Conservation (phyloP, 92 coral and sea anemone species). For the Palythoa heliodiscus region DNA sequence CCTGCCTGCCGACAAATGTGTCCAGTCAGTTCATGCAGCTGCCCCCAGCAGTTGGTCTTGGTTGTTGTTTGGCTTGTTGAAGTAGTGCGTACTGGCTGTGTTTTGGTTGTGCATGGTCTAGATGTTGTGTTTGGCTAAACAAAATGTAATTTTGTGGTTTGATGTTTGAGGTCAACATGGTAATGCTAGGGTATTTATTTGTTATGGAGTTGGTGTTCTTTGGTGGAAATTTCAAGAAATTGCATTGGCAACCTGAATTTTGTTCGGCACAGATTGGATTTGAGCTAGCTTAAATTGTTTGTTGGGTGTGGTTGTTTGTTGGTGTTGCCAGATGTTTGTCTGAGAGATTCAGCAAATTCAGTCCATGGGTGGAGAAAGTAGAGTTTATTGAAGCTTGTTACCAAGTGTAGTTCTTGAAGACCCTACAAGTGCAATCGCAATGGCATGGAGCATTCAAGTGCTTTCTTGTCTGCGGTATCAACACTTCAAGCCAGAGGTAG, state of each 20-base stretch:
- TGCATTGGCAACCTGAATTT: background rate
- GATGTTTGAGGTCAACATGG: background rate
- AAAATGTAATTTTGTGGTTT: too few species aligned
- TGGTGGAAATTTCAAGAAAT: background rate
- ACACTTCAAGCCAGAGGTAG: conserved; percentile 24
- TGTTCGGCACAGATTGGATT: conserved; percentile 3
- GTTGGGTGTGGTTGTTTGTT: background rate
- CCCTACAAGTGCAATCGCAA: conserved; percentile 5
- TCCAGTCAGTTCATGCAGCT: conserved; percentile 38
- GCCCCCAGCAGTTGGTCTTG: conserved; percentile 21
- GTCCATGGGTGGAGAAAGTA: background rate
- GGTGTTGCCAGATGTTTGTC: background rate
- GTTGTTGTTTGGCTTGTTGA: conserved; percentile 40
- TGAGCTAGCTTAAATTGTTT: background rate
- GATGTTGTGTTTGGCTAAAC: background rate
- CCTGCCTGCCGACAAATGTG: conserved; percentile 36
- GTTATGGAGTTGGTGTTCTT: background rate
- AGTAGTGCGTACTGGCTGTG: conserved; percentile 60
- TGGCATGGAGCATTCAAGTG: conserved; percentile 48
- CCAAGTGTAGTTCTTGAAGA: conserved; percentile 34
- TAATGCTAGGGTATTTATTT: too few species aligned
- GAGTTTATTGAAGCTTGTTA: conserved; percentile 11
- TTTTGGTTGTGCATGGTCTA: conserved; percentile 25
- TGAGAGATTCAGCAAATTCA: background rate
- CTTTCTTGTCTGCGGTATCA: conserved; percentile 37